These are phyloP conservation scores for Lissonota sp. DNA, from an alignment of 2,888 invertebrate species.

Conservation along the genomic window DNA sequence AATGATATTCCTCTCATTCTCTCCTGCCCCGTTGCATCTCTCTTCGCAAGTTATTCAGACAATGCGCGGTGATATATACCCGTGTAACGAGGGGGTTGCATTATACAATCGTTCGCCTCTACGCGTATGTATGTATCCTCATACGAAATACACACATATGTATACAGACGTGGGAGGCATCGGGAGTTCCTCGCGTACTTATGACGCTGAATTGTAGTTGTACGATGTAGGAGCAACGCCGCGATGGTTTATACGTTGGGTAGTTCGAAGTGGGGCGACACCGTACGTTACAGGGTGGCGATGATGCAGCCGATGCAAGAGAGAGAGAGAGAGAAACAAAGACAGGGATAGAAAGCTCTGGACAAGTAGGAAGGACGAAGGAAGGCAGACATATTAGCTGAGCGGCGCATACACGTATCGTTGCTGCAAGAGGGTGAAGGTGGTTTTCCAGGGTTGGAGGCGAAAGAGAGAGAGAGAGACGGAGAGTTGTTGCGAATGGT, in stretches of 20 bases:
- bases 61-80: conserved; percentile 65
- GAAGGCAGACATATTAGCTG: conserved; percentile 52
- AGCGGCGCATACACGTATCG: conserved; percentile 39
- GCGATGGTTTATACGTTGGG: conserved; percentile 59
- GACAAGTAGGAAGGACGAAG: conserved; percentile 43
- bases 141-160: conserved; percentile 33
- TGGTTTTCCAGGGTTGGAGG: conserved; percentile 30
- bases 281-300: conserved; percentile 40
- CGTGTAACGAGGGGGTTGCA: conserved; percentile 66
- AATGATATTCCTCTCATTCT: conserved; percentile 18
- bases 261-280: conserved; percentile 59
- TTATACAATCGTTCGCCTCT: conserved; percentile 61
- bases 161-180: conserved; percentile 3
- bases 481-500: conserved; percentile 48
- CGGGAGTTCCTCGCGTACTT: conserved; percentile 59
- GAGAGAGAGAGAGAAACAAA: conserved; percentile 26
- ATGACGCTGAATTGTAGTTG: conserved; percentile 41
- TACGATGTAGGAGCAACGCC: conserved; percentile 2
- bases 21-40: conserved; percentile 53
- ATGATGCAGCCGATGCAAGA: conserved; percentile 33
- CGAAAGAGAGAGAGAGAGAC: conserved; percentile 30
- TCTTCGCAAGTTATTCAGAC: conserved; percentile 63
- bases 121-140: conserved; percentile 39
- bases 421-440: conserved; percentile 32
- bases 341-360: conserved; percentile 40